These are phyloP conservation scores for Poecile montanus DNA, from an alignment of 2,797 vertebrate species.

Conservation along the genomic window DNA sequence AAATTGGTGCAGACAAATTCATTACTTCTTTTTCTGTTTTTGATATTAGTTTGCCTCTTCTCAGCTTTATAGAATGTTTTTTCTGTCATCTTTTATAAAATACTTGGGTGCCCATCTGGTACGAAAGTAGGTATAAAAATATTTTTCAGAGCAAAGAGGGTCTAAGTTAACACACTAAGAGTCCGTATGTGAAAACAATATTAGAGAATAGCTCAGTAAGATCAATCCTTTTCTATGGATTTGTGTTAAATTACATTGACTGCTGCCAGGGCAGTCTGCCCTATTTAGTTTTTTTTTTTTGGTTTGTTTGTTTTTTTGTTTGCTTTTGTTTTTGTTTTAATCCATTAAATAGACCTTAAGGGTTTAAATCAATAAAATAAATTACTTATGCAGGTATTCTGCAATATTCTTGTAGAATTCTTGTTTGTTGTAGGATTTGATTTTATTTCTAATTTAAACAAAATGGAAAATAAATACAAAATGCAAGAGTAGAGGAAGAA, in stretches of 20 bases:
- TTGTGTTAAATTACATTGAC: constrained; percentile 35
- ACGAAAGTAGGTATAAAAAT: constrained; percentile 45
- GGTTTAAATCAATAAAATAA: constrained; percentile 37
- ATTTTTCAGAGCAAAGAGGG: constrained; percentile 4
- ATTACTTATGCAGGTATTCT: constrained; percentile 22
- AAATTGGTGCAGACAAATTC: constrained; percentile 69
- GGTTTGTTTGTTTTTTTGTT: background rate
- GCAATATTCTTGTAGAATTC: constrained; percentile 13
- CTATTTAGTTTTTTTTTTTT: background rate
- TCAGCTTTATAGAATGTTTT: constrained; percentile 63
- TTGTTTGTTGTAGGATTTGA: background rate
- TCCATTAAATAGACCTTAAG: constrained; percentile 13
- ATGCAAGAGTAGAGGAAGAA: background rate
- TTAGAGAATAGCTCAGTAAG: constrained; percentile 29
- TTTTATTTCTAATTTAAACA: constrained; percentile 14
- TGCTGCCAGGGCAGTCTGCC: background rate
- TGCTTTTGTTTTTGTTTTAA: background rate
- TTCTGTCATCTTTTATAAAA: constrained; percentile 71
- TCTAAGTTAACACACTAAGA: background rate
- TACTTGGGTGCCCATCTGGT: constrained; percentile 29
- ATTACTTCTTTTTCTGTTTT: constrained; percentile 69
- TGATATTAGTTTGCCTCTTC: constrained; percentile 57
- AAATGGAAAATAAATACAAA: background rate
- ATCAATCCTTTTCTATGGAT: constrained; percentile 19
- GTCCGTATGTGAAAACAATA: constrained; percentile 22